Evolutionary conservation across 2,888 invertebrate genomes (phyloP).

Genomic region (Abscondita cerata): DNA sequence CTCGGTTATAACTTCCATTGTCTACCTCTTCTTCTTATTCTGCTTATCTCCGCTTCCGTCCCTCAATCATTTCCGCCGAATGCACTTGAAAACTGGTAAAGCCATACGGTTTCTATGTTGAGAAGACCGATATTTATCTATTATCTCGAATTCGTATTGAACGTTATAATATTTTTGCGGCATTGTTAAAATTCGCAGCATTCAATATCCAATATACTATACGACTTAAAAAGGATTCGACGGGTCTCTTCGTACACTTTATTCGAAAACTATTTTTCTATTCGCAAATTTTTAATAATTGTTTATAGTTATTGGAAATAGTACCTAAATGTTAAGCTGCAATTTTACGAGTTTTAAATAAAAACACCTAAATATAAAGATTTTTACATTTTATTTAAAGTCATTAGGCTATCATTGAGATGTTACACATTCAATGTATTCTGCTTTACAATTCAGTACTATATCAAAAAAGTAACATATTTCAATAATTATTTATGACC

Average conservation of each 20-base stretch:
- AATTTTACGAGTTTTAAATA: no score
- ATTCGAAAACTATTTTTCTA: background rate
- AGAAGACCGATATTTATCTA: constrained; percentile 46
- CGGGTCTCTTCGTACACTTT: background rate
- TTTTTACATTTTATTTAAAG: no score
- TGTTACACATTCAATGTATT: no score
- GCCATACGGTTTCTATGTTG: constrained; percentile 42
- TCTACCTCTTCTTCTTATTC: constrained; percentile 59
- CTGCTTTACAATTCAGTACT: no score
- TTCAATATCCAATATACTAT: constrained; percentile 21
- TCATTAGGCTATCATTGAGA: no score
- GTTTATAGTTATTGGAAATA: no score
- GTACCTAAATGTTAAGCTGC: no score
- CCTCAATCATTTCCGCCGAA: constrained; percentile 58
- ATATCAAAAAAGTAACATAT: no score
- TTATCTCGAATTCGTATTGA: constrained; percentile 44
- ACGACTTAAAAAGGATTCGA: constrained; percentile 29
- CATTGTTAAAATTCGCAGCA: constrained; percentile 40
- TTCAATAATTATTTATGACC: no score
- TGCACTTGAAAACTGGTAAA: constrained; percentile 59
- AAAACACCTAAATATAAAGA: no score
- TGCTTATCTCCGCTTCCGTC: constrained; percentile 60
- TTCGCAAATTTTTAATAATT: no score
- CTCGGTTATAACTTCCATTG: constrained; percentile 55
- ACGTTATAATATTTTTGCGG: constrained; percentile 36